phyloP scores from a whole-genome alignment of 2,888 invertebrate genomes.

The Byasa hedistus region DNA sequence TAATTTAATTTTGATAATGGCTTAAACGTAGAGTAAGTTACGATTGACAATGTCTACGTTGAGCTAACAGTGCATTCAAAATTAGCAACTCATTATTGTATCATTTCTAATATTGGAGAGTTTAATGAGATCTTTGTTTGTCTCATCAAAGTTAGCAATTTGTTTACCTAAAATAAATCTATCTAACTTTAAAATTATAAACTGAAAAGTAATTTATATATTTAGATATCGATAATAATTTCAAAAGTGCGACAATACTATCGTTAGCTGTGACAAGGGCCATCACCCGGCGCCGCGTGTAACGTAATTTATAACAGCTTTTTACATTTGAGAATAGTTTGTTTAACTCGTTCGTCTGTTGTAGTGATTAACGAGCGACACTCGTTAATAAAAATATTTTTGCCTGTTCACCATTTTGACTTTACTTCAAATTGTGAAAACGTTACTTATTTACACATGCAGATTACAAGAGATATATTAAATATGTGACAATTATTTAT shows the following conservation, averaged over 20 bases:
- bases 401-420: background rate
- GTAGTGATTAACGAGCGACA: background rate
- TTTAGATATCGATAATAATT: constrained; percentile 8
- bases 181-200: background rate
- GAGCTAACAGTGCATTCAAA: too few species aligned
- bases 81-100: too few species aligned
- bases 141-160: too few species aligned
- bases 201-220: background rate
- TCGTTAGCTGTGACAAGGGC: constrained; percentile 13
- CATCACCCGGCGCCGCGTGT: constrained; percentile 12
- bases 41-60: too few species aligned
- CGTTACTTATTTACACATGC: background rate
- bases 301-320: constrained; percentile 15
- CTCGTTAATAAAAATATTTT: background rate
- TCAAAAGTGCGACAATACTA: constrained; percentile 3
- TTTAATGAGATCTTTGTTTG: too few species aligned
- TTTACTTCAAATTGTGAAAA: background rate
- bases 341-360: constrained; percentile 14
- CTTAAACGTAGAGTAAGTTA: too few species aligned
- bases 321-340: constrained; percentile 9
- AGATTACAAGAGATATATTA: too few species aligned
- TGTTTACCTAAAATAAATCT: background rate
- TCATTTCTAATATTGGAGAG: too few species aligned
- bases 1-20: too few species aligned
- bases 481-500: too few species aligned